Evolutionary conservation across 2,888 invertebrate genomes (phyloP).

Genomic region (Cabera pusaria): DNA sequence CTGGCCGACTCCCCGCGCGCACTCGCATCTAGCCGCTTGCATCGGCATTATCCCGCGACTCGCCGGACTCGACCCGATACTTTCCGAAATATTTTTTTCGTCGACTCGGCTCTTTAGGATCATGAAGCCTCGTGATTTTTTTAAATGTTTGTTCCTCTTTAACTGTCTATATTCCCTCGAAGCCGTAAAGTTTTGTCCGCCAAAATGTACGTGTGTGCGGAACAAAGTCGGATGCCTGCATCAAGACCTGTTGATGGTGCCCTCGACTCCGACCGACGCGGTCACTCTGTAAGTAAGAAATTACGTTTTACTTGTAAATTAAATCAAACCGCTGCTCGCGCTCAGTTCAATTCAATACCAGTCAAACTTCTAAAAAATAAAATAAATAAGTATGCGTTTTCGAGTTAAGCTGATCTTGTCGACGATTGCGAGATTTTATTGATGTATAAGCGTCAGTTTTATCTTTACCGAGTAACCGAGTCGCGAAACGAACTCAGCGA

Average conservation of each 20-base stretch:
- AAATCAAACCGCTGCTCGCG: slow-evolving; percentile 1
- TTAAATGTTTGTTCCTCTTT: slow-evolving; percentile 50
- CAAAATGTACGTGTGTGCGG: slow-evolving; percentile 58
- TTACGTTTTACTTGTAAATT: slow-evolving; percentile 24
- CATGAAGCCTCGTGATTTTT: slow-evolving; percentile 44
- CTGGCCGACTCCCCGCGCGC: slow-evolving; percentile 1
- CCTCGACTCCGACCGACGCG: slow-evolving; percentile 54
- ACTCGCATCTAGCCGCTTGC: slow-evolving; percentile 19
- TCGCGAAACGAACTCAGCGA: slow-evolving; percentile 8
- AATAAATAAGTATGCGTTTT: slow-evolving; percentile 35
- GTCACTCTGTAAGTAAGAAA: slow-evolving; percentile 64
- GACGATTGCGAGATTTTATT: slow-evolving; percentile 43
- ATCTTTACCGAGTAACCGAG: slow-evolving; percentile 29
- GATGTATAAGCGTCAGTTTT: slow-evolving; percentile 47
- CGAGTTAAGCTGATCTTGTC: slow-evolving; percentile 30
- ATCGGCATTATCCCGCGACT: slow-evolving; percentile 7
- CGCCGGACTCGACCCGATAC: not conserved
- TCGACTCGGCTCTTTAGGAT: slow-evolving; percentile 12
- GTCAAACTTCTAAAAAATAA: slow-evolving; percentile 41
- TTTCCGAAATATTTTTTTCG: slow-evolving; percentile 1
- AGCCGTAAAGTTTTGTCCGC: slow-evolving; percentile 51
- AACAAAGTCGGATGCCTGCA: slow-evolving; percentile 60
- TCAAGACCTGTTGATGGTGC: slow-evolving; percentile 54
- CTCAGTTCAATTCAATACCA: not conserved
- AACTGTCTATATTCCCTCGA: slow-evolving; percentile 37